Evolutionary conservation across 2,113 vertebrate species (phyloP).

Genomic region (Anser cygnoides): DNA sequence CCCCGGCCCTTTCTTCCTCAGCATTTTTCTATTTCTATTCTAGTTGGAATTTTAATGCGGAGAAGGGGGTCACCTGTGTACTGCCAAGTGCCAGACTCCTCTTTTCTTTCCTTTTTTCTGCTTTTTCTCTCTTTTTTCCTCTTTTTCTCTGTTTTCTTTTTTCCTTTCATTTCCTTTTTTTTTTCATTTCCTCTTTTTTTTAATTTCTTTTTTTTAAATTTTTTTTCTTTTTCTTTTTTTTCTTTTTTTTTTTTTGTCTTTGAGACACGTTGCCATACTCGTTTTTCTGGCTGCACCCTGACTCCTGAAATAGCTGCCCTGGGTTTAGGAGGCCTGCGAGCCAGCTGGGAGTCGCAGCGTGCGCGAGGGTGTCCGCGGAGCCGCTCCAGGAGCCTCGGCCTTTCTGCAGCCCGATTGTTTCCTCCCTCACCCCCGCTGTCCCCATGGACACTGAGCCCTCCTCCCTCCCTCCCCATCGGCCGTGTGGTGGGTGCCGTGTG

Average conservation of each 20-base stretch:
- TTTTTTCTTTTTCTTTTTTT: no score
- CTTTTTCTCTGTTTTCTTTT: neutral
- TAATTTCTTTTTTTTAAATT: neutral
- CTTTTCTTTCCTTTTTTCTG: neutral
- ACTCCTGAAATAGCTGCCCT: neutral
- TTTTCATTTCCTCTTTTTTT: neutral
- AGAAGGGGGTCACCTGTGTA: conserved; percentile 11
- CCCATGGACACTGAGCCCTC: neutral
- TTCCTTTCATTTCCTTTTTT: no score
- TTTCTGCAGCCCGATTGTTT: neutral
- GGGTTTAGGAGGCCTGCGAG: neutral
- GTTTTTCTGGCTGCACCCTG: neutral
- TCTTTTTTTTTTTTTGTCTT: no score
- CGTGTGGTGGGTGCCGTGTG: neutral
- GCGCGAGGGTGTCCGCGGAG: neutral
- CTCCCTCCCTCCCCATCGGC: no score
- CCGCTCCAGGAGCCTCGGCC: neutral
- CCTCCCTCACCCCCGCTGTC: neutral
- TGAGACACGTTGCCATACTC: neutral
- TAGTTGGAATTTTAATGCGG: neutral
- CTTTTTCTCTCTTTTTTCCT: neutral
- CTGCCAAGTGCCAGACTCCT: neutral
- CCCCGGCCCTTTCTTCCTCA: neutral
- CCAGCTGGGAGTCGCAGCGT: neutral
- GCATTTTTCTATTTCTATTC: neutral